These are phyloP conservation scores for Halictus ligatus DNA, from an alignment of 2,888 invertebrate species.

Conservation along the genomic window DNA sequence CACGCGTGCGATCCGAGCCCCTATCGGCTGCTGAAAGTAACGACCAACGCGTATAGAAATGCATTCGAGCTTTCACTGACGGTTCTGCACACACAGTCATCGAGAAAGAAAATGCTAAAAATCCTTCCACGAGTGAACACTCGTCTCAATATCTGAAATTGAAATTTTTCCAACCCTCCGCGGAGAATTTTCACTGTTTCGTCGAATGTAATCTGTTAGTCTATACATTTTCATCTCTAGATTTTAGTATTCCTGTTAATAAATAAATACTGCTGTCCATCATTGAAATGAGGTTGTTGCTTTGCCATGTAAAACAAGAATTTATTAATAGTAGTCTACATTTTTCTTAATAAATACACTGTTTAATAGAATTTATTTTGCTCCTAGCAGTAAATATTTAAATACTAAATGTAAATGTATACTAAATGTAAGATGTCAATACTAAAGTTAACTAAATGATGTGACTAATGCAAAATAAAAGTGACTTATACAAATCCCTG, in stretches of 20 bases:
- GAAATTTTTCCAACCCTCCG: not conserved
- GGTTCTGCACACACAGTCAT: not conserved
- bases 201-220: not conserved
- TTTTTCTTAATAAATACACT: too few relatives aligned
- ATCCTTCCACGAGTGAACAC: not conserved
- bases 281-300: too few relatives aligned
- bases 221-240: not conserved
- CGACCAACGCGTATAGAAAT: not conserved
- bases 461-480: too few relatives aligned
- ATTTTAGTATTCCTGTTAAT: not conserved
- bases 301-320: too few relatives aligned
- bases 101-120: not conserved
- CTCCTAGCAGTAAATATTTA: too few relatives aligned
- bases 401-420: too few relatives aligned
- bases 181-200: not conserved
- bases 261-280: not conserved
- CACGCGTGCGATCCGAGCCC: not conserved
- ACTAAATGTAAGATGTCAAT: too few relatives aligned
- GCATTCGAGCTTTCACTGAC: not conserved
- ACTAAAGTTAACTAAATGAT: too few relatives aligned
- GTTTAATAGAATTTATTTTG: too few relatives aligned
- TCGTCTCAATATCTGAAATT: not conserved
- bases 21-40: not conserved
- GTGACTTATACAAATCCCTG: too few relatives aligned
- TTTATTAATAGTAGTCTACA: too few relatives aligned